phyloP scores from a whole-genome alignment of 2,888 invertebrate species.

The Melipona bicolor region DNA sequence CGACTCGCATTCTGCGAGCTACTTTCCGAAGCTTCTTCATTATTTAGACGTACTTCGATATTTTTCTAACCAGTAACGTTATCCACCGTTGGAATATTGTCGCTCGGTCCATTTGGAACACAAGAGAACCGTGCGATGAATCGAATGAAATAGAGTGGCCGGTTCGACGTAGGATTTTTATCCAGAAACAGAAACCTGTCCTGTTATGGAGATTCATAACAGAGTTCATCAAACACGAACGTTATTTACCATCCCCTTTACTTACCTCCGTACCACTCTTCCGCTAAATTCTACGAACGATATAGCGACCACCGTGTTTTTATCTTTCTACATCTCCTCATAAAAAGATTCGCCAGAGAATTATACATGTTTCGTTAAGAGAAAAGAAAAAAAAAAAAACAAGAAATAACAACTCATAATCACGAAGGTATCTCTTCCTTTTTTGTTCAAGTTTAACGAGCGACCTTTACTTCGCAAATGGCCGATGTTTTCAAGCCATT shows the following conservation, averaged over 20 bases:
- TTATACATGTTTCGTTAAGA: background rate
- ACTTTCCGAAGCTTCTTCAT: background rate
- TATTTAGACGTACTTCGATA: background rate
- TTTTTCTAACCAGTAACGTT: background rate
- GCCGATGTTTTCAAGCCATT: background rate
- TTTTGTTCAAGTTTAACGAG: background rate
- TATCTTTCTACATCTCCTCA: background rate
- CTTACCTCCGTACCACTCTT: background rate
- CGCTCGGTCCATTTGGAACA: background rate
- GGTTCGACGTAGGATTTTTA: no score
- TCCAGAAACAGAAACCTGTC: no score
- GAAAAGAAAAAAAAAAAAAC: no score
- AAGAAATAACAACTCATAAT: background rate
- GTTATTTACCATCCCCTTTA: no score
- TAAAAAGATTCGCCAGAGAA: background rate
- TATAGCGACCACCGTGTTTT: background rate
- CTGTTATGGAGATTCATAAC: background rate
- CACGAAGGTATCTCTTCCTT: fast-evolving
- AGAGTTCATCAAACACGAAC: background rate
- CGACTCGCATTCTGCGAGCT: background rate
- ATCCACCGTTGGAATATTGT: background rate
- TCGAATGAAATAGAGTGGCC: background rate
- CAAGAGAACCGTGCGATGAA: background rate
- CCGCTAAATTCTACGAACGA: background rate
- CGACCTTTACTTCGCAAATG: no score